phyloP scores from a whole-genome alignment of 1,140 invertebrate species.

The Drosophila seguyi region DNA sequence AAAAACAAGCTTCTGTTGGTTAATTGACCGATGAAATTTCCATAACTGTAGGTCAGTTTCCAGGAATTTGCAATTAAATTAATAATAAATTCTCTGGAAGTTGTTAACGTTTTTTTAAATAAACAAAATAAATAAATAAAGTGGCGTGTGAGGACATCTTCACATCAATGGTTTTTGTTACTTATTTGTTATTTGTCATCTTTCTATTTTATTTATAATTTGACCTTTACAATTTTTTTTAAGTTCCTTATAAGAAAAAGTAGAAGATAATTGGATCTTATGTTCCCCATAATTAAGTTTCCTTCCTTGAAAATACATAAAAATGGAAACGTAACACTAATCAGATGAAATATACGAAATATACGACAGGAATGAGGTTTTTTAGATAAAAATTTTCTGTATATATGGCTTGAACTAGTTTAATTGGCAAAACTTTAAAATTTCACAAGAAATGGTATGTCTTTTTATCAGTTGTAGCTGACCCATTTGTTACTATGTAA shows the following conservation, averaged over 20 bases:
- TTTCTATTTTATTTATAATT: neutral
- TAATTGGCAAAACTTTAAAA: neutral
- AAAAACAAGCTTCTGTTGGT: slow-evolving; percentile 1
- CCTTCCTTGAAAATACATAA: neutral
- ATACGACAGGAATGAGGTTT: neutral
- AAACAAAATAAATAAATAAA: no score
- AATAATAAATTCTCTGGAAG: neutral
- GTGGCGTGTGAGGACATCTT: no score
- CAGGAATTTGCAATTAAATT: neutral
- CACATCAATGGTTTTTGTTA: no score
- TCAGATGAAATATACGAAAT: neutral
- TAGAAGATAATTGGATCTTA: no score
- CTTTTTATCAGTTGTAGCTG: neutral
- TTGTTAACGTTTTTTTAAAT: no score
- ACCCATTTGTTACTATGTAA: neutral
- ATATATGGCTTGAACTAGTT: no score
- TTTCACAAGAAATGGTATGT: neutral
- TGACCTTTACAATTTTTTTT: no score
- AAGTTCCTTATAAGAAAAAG: fast-evolving
- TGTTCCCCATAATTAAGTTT: neutral
- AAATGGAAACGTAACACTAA: neutral
- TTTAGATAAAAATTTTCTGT: neutral
- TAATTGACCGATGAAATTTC: neutral
- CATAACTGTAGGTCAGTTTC: neutral
- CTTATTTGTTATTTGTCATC: no score